phyloP scores from a whole-genome alignment of 2,888 invertebrate genomes.

The Xylocampa areola region DNA sequence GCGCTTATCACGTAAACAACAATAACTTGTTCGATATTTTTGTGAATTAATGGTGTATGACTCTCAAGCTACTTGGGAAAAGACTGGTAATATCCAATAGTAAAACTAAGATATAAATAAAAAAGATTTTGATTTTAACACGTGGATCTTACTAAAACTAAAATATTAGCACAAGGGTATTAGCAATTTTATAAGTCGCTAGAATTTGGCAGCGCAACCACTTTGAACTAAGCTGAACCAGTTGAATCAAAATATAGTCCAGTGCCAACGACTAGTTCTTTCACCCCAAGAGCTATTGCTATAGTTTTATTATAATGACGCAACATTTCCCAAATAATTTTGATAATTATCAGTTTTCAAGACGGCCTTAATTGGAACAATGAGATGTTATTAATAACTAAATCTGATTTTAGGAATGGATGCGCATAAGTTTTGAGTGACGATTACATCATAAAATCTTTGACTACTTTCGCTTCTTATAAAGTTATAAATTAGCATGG shows the following conservation, averaged over 20 bases:
- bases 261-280: slow-evolving; percentile 54
- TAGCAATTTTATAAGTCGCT: not conserved
- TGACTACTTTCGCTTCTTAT: slow-evolving; percentile 61
- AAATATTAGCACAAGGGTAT: not conserved
- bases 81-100: no score
- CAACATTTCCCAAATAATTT: slow-evolving; percentile 48
- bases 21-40: no score
- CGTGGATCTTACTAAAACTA: no score
- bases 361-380: slow-evolving; percentile 66
- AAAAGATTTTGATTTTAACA: no score
- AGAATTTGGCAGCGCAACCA: slow-evolving; percentile 12
- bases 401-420: slow-evolving; percentile 54
- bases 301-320: slow-evolving; percentile 51
- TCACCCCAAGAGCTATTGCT: slow-evolving; percentile 32
- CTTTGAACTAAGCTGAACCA: slow-evolving; percentile 13
- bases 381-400: slow-evolving; percentile 65
- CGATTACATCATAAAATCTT: slow-evolving; percentile 62
- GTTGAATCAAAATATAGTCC: slow-evolving; percentile 22
- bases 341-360: slow-evolving; percentile 61
- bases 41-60: no score
- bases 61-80: no score
- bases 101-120: no score
- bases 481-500: slow-evolving; percentile 26
- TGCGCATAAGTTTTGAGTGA: slow-evolving; percentile 61
- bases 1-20: no score